These are phyloP conservation scores for Biston betularia DNA, from an alignment of 2,888 invertebrate genomes.

Conservation along the genomic window DNA sequence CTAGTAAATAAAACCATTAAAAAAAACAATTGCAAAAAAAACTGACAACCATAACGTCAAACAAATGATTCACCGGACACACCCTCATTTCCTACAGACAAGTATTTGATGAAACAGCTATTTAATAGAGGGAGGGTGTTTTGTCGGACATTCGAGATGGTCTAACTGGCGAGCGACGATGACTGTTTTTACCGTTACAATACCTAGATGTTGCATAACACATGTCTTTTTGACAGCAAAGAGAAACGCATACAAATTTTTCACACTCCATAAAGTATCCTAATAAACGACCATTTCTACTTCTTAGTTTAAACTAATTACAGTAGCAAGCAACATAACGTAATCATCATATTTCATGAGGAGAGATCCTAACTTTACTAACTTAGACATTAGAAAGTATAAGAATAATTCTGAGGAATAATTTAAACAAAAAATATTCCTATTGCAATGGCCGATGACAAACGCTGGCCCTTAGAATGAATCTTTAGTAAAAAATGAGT, in stretches of 20 bases:
- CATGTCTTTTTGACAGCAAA: constrained; percentile 1
- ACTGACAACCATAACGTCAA: constrained; percentile 43
- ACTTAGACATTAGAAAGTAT: constrained; percentile 18
- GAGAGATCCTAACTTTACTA: constrained; percentile 22
- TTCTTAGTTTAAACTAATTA: constrained; percentile 18
- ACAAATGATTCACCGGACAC: constrained; percentile 47
- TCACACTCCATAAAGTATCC: constrained; percentile 16
- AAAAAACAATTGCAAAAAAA: background rate
- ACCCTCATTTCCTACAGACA: constrained; percentile 41
- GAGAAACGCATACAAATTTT: constrained; percentile 14
- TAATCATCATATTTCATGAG: constrained; percentile 40
- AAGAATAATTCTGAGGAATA: constrained; percentile 11
- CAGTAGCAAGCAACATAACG: constrained; percentile 21
- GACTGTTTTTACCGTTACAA: background rate
- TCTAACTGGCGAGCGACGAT: constrained; percentile 1
- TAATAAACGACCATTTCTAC: constrained; percentile 1
- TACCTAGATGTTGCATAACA: no score
- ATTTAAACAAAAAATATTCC: background rate
- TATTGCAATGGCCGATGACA: background rate
- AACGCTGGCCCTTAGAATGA: constrained; percentile 31
- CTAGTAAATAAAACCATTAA: no score
- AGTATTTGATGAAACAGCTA: constrained; percentile 17
- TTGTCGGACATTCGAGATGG: constrained; percentile 6
- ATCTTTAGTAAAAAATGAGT: constrained; percentile 37
- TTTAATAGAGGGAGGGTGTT: constrained; percentile 5